These are phyloP conservation scores for Zygaena filipendulae DNA, from an alignment of 2,888 invertebrate genomes.

Conservation along the genomic window DNA sequence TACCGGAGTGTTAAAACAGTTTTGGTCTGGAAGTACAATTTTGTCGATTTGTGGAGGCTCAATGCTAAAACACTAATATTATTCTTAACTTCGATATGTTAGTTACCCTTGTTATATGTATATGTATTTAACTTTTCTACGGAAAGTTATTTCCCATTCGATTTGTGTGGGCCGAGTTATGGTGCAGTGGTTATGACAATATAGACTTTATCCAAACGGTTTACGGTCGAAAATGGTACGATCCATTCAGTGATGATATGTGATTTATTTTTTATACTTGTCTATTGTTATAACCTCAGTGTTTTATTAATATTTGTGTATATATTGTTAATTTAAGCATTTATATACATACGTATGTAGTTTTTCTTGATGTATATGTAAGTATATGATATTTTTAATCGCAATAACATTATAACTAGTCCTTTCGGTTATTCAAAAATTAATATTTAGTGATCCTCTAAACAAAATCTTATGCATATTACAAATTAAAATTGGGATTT, in stretches of 20 bases:
- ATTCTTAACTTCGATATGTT: conserved; percentile 25
- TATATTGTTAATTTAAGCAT: conserved; percentile 38
- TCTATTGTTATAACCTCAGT: conserved; percentile 52
- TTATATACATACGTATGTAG: conserved; percentile 38
- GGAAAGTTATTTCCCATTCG: conserved; percentile 25
- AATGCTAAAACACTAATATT: too few species aligned
- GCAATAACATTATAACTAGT: conserved; percentile 58
- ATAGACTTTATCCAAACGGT: conserved; percentile 17
- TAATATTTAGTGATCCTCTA: too few species aligned
- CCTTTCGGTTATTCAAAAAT: conserved; percentile 46
- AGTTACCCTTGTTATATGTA: conserved; percentile 60
- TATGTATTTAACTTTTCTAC: too few species aligned
- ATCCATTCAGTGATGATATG: conserved; percentile 36
- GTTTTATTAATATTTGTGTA: conserved; percentile 36
- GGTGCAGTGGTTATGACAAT: conserved; percentile 22
- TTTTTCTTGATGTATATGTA: conserved; percentile 33
- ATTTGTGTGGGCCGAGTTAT: conserved; percentile 30
- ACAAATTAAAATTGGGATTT: too few species aligned
- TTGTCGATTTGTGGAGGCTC: conserved; percentile 49
- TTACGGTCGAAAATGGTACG: conserved; percentile 19
- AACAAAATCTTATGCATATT: too few species aligned
- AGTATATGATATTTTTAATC: conserved; percentile 32
- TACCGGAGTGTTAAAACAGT: too few species aligned
- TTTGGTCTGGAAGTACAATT: conserved; percentile 56
- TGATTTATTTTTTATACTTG: conserved; percentile 54